Evolutionary conservation across 2,113 vertebrate genomes (phyloP), one percentile per base, ranked within the genome.

Genomic region (Hydropotes inermis): DNA sequence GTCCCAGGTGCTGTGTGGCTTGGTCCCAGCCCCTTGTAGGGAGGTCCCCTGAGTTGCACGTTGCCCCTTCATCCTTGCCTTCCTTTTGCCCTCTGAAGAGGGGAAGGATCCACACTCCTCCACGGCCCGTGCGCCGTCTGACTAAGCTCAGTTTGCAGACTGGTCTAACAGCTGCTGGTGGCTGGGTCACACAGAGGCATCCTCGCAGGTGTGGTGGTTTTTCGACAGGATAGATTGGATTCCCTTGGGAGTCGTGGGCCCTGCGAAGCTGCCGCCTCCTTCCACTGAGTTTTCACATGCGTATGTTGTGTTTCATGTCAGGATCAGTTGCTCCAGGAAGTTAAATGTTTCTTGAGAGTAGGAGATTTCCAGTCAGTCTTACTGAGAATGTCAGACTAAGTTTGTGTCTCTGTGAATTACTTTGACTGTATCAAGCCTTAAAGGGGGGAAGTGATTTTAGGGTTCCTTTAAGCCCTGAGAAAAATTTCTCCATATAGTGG

Each of bases 91-190:
- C 88, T 97, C 95, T 93, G 88, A 58, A 81, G 57, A 96, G 21
- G 36, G 14, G 61, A 94, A 95, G 81, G 94, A 95, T 94, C 92
- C 96, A 87, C 45, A 50, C 84, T 25, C 78, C 89, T 91, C 94
- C n/a, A 0, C 33, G 13, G 89, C 97, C 55, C 43, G 27, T 96
- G 74, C 5, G 54, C 92, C 96, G 95, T 86, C 97, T 60, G 52
- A 76, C 95, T 97, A 64, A 91, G 67, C 83, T 98, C 93, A 94
- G 36, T 86, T 76, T 97, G 76, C 98, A 97, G 97, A 98, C 96
- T 96, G 97, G 98, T 98, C 98, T 98, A 98, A 95, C 95, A 78
- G 94, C 97, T 96, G 97, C 61, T 58, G 67, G 92, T 55, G 60
- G 91, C 97, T 96, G 10, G 3, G 43, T 55, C 87, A 43, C 78